Evolutionary conservation across 2,113 vertebrate species (phyloP).

Genomic region (Cynocephalus volans): DNA sequence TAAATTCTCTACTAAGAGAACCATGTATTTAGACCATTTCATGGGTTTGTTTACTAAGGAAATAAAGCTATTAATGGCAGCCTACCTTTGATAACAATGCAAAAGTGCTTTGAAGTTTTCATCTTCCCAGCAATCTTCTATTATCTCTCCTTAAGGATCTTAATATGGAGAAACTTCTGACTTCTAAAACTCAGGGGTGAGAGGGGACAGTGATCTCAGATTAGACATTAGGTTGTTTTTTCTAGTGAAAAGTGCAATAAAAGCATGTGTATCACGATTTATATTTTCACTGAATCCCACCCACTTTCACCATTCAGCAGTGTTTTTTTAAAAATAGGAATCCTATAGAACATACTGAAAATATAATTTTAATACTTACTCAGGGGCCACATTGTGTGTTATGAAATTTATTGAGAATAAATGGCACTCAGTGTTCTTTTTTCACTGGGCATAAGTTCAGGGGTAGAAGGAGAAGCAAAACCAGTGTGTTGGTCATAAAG

Average conservation of each 20-base stretch:
- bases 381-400: neutral
- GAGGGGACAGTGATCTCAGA: neutral
- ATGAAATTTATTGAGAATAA: neutral
- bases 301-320: neutral
- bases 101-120: neutral
- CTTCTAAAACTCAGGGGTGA: neutral
- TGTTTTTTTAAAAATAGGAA: slow-evolving; percentile 15
- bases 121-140: neutral
- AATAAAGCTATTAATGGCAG: neutral
- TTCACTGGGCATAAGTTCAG: neutral
- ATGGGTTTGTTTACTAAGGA: neutral
- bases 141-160: neutral
- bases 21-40: neutral
- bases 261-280: neutral
- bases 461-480: neutral
- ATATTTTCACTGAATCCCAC: slow-evolving; percentile 29
- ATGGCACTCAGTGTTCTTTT: neutral
- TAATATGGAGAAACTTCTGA: neutral
- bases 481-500: neutral
- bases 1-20: slow-evolving; percentile 26
- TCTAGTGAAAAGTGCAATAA: neutral
- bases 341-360: neutral
- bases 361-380: neutral
- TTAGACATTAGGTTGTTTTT: slow-evolving; percentile 4
- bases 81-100: neutral